These are phyloP conservation scores for Amphimedon queenslandica DNA, from an alignment of 37 sponge, comb jelly and placozoan genomes.

Conservation along the genomic window DNA sequence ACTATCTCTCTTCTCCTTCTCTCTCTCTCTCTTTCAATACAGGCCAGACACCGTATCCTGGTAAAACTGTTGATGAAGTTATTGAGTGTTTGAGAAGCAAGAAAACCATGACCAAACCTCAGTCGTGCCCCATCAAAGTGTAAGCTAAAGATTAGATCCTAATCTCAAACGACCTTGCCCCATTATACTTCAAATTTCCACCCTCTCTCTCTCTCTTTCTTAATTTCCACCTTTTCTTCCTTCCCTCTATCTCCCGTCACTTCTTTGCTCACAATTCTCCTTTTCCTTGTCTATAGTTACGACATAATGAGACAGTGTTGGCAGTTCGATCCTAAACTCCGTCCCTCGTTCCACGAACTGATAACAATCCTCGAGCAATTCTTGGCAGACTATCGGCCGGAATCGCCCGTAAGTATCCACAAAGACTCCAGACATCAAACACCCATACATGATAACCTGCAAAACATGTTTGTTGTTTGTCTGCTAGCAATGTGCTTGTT, in stretches of 20 bases:
- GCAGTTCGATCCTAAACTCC: not conserved
- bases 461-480: too few species aligned
- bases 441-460: too few species aligned
- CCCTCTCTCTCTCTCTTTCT: too few species aligned
- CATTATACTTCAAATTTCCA: too few species aligned
- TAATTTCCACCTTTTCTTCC: too few species aligned
- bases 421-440: too few species aligned
- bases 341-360: not conserved
- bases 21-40: not conserved
- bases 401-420: too few species aligned
- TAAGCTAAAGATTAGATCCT: conserved; percentile 3
- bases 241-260: too few species aligned
- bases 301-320: not conserved
- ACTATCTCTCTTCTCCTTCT: not conserved
- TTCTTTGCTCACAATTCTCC: not conserved
- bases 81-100: conserved; percentile 3
- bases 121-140: conserved; percentile 22
- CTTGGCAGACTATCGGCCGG: too few species aligned
- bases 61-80: conserved; percentile 26
- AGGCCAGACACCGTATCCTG: conserved; percentile 35
- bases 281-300: not conserved
- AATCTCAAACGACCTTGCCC: too few species aligned
- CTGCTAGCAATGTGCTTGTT: too few species aligned
- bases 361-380: not conserved
- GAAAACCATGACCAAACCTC: conserved; percentile 29